Evolutionary conservation across 1,140 invertebrate genomes (phyloP), one percentile per base, ranked within the genome.

Genomic region (Bombus soroeensis): DNA sequence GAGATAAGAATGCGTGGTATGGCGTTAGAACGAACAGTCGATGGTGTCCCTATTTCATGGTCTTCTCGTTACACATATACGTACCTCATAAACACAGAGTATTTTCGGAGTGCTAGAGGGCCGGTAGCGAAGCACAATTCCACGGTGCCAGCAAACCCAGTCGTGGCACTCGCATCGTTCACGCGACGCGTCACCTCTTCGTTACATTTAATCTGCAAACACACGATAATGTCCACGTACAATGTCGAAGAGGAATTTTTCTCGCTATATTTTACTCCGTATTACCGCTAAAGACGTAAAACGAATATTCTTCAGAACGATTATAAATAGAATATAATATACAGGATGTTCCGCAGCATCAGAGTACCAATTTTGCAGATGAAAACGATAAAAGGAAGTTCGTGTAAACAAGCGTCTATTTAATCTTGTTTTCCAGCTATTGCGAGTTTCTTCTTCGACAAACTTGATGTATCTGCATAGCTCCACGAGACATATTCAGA

Each of bases 131-230:
- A 98, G 81, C 97, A 97, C 75, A 97, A 93, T 92, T 97, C 96
- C 70, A 98, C 97, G 0, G 98, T 98, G 84, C 97, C 96, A 1
- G 98, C 97, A 93, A 98, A 98, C 81, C 97, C 97, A 1, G 97
- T 96, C n/a, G 94, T 78, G 59, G 93, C 87, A 53, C 93, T 76
- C 8, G 94, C 91, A 70, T 93, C 90, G 82, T 95, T 95, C 82
- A 96, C 85, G 90, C 96, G 93, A 90, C 96, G 90, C 43, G 96
- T 95, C 92, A 98, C 96, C 90, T 97, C 96, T 87, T 96, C 96
- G 64, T 97, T 97, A 90, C 97, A 97, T 80, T 95, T 96, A 34
- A 97, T 93, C 97, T 97, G 92, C 12, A 4, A 68, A 5, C 57
- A 75, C 8, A 34, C 47, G 12, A 78, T 32, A 6, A 53, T 28